phyloP scores from a whole-genome alignment of 2,797 vertebrate species.

The Cryptoblepharus egeriae region DNA sequence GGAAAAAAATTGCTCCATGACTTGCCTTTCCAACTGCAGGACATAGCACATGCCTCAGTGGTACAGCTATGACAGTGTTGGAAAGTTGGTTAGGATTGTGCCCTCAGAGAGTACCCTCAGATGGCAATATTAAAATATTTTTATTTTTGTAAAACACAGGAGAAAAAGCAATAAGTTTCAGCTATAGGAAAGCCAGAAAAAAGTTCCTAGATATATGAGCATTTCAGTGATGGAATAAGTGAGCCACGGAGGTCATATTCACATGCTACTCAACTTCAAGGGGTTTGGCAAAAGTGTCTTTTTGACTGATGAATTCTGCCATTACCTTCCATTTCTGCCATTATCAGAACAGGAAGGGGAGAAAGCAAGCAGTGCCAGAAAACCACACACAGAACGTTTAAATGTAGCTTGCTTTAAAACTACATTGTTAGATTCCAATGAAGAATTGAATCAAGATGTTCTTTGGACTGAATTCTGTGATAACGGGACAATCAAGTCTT shows the following conservation, averaged over 20 bases:
- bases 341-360: not conserved
- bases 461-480: not conserved
- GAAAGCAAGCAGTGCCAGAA: conserved; percentile 30
- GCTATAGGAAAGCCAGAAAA: not conserved
- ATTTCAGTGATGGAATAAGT: not conserved
- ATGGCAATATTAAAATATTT: not conserved
- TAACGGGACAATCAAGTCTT: not conserved
- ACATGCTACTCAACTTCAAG: not conserved
- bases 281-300: not conserved
- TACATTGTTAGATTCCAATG: conserved; percentile 16
- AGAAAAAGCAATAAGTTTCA: not conserved
- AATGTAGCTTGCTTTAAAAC: conserved; percentile 35
- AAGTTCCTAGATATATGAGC: not conserved
- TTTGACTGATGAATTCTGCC: conserved; percentile 6
- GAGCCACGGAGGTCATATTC: not conserved
- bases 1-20: too few relatives aligned
- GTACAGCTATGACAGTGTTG: too few relatives aligned
- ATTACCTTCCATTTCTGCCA: conserved; percentile 41
- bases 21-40: too few relatives aligned
- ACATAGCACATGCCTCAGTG: too few relatives aligned
- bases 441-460: conserved; percentile 34
- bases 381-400: conserved; percentile 11
- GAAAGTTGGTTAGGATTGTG: too few relatives aligned
- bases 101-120: too few relatives aligned
- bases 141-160: not conserved